phyloP scores from a whole-genome alignment of 2,797 vertebrate genomes.

The Cyclopterus lumpus region DNA sequence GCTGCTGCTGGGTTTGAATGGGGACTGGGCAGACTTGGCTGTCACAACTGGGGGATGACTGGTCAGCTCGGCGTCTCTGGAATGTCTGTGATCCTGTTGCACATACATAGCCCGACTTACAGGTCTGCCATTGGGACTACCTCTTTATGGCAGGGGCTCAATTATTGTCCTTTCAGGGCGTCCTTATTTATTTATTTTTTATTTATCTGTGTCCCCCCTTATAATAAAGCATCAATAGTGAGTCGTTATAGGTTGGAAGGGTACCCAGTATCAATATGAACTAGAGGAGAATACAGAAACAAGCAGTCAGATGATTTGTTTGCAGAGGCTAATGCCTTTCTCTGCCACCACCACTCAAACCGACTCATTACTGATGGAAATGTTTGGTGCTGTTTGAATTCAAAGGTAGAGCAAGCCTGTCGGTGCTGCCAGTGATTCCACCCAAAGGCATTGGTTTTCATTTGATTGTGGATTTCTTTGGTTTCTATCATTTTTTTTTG shows the following conservation, averaged over 20 bases:
- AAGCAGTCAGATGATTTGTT: background rate
- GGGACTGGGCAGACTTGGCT: slow-evolving; percentile 55
- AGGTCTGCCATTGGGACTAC: slow-evolving; percentile 27
- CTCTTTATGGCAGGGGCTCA: background rate
- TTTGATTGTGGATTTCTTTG: background rate
- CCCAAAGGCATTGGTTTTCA: background rate
- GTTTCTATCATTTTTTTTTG: background rate
- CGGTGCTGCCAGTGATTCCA: background rate
- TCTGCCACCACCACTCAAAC: background rate
- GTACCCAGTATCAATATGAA: background rate
- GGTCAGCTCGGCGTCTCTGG: slow-evolving; percentile 69
- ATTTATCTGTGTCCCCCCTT: no score
- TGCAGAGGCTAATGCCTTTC: background rate
- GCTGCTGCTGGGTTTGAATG: slow-evolving; percentile 50
- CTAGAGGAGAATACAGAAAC: background rate
- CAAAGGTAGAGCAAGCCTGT: background rate
- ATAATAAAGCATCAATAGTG: background rate
- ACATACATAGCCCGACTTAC: slow-evolving; percentile 21
- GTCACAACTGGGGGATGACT: slow-evolving; percentile 76
- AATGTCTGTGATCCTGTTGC: slow-evolving; percentile 72
- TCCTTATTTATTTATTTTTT: background rate
- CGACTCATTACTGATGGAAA: no score
- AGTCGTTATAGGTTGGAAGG: background rate
- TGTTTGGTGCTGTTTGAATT: background rate
- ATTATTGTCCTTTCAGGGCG: background rate